Evolutionary conservation across 2,797 vertebrate species (phyloP).

Genomic region (Jordanella pulchra): DNA sequence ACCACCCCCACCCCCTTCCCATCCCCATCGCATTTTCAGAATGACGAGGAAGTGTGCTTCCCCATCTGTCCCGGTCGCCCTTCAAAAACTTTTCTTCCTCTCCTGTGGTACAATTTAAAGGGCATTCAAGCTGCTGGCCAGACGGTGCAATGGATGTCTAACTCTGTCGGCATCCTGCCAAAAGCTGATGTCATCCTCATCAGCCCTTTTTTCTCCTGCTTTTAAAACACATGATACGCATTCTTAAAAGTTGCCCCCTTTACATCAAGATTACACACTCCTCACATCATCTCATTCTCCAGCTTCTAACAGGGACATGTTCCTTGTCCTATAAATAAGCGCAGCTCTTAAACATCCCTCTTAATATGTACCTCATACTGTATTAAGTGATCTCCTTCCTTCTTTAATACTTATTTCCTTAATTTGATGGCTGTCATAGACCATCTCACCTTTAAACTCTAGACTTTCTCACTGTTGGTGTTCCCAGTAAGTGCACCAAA

Average conservation of each 20-base stretch:
- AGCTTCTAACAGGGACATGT: slow-evolving; percentile 40
- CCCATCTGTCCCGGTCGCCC: slow-evolving; percentile 45
- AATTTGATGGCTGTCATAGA: slow-evolving; percentile 25
- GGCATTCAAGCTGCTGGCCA: slow-evolving; percentile 55
- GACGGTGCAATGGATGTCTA: slow-evolving; percentile 58
- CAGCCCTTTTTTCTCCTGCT: slow-evolving; percentile 19
- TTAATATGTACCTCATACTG: background rate
- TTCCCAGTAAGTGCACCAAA: slow-evolving; percentile 16
- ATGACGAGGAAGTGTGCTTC: slow-evolving; percentile 52
- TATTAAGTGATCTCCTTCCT: background rate
- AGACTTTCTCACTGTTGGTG: slow-evolving; percentile 33
- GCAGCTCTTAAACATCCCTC: slow-evolving; percentile 14
- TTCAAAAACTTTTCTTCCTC: slow-evolving; percentile 51
- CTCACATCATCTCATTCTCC: slow-evolving; percentile 12
- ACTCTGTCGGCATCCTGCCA: slow-evolving; percentile 57
- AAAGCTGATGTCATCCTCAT: slow-evolving; percentile 51
- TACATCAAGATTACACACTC: slow-evolving; percentile 41
- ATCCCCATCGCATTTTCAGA: slow-evolving; percentile 60
- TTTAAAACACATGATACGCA: slow-evolving; percentile 12
- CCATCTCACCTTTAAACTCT: slow-evolving; percentile 40
- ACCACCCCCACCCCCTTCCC: slow-evolving; percentile 30
- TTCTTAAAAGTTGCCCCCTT: slow-evolving; percentile 22
- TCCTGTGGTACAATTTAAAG: slow-evolving; percentile 63
- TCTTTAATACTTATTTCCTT: slow-evolving; percentile 11
- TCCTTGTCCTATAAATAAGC: slow-evolving; percentile 53